Evolutionary conservation across 2,797 vertebrate genomes (phyloP), one percentile per base, ranked within the genome.

Genomic region (Pachyuromys duprasi): DNA sequence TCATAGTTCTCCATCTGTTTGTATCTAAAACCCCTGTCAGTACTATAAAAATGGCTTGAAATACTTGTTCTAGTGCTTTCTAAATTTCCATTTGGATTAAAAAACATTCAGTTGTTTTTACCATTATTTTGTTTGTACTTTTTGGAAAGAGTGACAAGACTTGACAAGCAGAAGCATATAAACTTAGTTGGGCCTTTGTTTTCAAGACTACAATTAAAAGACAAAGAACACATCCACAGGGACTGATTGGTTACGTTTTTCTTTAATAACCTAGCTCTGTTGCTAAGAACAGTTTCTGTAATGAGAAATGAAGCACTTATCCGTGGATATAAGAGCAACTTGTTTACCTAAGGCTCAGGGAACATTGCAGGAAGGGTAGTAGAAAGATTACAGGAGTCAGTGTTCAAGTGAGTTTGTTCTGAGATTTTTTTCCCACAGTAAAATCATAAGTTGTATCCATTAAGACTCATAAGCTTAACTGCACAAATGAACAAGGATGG

Each of bases 171-270:
- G 39, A 83, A 39, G 36, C 12, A 39, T 36, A 57, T 24, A 57
- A 24, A 5, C 26, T 14, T 57, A 57, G 45, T 24, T 24, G 33
- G 33, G 11, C 33, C n/a, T 53, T 24, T 78, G 45, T 11, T 53
- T 36, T 57, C 33, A n/a, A 57, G 33, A 24, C 9, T 39, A 2
- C 36, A 45, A 49, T 63, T 83, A 49, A 45, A 67, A 67, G 6
- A n/a, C 17, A 65, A 84, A 22, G 0, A 0, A 22, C 6, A 0
- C 4, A 22, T 67, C 18, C 15, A 22, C n/a, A n/a, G n/a, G n/a
- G n/a, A n/a, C n/a, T n/a, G 49, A 55, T 14, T 57, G 20, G 9
- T n/a, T 57, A n/a, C 7, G 8, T 9, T 11, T n/a, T 57, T 12
- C 33, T 80, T 2, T 57, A 24, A 24, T 36, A 11, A 0, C 13